Conservation (phyloP, 1,140 invertebrate species). For the Ips typographus region DNA sequence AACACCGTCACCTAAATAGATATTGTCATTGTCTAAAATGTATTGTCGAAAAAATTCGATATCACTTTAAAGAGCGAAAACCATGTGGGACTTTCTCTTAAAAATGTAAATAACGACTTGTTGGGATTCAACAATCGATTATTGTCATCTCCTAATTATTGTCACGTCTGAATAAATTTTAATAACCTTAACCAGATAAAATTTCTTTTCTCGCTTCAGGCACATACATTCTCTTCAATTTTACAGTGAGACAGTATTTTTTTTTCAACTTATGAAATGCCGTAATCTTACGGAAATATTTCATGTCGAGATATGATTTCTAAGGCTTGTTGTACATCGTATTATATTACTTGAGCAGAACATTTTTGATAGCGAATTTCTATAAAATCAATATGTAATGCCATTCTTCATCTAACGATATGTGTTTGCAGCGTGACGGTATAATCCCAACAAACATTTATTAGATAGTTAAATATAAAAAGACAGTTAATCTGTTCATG, state of each 20-base stretch:
- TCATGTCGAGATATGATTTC: constrained; percentile 2
- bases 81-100: constrained; percentile 12
- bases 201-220: too few species aligned
- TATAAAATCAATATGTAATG: constrained; percentile 1
- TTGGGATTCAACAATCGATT: neutral
- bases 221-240: too few species aligned
- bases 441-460: neutral
- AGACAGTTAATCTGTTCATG: neutral
- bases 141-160: constrained; percentile 1
- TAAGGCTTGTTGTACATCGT: neutral
- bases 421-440: neutral
- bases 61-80: constrained; percentile 19
- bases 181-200: too few species aligned
- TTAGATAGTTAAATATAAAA: neutral
- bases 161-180: neutral
- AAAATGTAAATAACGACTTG: neutral
- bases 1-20: constrained; percentile 14
- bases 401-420: neutral
- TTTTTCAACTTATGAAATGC: too few species aligned
- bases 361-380: too few species aligned
- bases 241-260: too few species aligned
- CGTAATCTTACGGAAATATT: neutral
- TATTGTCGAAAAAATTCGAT: constrained; percentile 25
- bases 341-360: too few species aligned
- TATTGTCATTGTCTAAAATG: constrained; percentile 35